Percentiles rank a stretch among this genome's conserved stretches.
These are phyloP conservation scores for Lycaena phlaeas DNA, from an alignment of 2,888 invertebrate genomes.

Conservation along the genomic window DNA sequence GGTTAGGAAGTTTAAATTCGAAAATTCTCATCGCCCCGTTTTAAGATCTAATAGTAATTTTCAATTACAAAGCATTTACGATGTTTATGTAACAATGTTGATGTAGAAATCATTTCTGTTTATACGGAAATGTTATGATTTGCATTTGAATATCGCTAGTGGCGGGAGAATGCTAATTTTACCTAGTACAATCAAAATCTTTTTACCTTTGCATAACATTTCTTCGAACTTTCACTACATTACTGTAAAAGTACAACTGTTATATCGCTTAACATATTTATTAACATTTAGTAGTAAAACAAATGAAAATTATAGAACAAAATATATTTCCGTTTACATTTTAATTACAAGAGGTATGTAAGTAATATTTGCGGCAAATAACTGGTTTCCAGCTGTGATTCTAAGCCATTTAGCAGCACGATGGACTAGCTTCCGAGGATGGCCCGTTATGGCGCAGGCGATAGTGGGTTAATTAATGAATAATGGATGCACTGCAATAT, in stretches of 20 bases:
- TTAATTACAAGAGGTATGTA: neutral
- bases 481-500: constrained; percentile 55
- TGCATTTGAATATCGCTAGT: constrained; percentile 35
- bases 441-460: constrained; percentile 40
- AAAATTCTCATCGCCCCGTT: neutral
- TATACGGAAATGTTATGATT: constrained; percentile 38
- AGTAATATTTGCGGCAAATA: constrained; percentile 7
- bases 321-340: neutral
- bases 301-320: neutral
- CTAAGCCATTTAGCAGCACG: constrained; percentile 22
- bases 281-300: neutral
- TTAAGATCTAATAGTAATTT: constrained; percentile 17
- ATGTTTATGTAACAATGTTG: constrained; percentile 20
- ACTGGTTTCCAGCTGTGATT: constrained; percentile 18
- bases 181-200: constrained; percentile 1
- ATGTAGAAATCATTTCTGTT: constrained; percentile 29
- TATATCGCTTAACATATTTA: too few relatives aligned
- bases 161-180: constrained; percentile 17
- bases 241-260: too few relatives aligned
- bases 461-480: constrained; percentile 59
- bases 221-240: too few relatives aligned
- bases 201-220: neutral
- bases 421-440: constrained; percentile 26
- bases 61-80: constrained; percentile 23
- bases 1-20: constrained; percentile 7